Conservation (phyloP, 1,140 invertebrate genomes). For the Lordiphosa clarofinis region DNA sequence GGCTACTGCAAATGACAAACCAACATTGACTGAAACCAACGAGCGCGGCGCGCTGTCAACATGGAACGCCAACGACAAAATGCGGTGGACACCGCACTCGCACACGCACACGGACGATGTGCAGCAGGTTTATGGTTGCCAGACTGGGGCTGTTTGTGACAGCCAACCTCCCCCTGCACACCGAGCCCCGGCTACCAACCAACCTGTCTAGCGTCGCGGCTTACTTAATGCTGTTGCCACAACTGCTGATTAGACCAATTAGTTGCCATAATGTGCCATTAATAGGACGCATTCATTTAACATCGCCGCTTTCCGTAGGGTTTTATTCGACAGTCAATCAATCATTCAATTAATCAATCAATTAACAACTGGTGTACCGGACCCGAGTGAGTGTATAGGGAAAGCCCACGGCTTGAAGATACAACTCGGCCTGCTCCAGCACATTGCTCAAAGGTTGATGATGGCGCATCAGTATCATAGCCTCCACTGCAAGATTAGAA, state of each 20-base stretch:
- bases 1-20: conserved; percentile 53
- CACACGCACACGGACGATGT: conserved; percentile 2
- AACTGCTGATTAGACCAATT: conserved; percentile 37
- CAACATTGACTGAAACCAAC: conserved; percentile 58
- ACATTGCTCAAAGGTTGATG: conserved; percentile 3
- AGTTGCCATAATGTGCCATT: conserved; percentile 11
- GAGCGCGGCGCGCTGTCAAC: conserved; percentile 6
- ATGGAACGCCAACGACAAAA: conserved; percentile 22
- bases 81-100: conserved; percentile 32
- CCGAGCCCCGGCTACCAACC: background rate
- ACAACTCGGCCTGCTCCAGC: background rate
- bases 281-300: background rate
- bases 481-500: too few relatives aligned
- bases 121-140: conserved; percentile 44
- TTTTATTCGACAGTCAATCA: background rate
- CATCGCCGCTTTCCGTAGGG: background rate
- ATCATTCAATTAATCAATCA: too few relatives aligned
- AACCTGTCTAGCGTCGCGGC: conserved; percentile 15
- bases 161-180: conserved; percentile 9
- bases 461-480: conserved; percentile 1
- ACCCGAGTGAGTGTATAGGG: background rate
- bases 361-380: background rate
- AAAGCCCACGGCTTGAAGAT: too few relatives aligned
- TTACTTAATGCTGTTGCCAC: conserved; percentile 5
- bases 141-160: conserved; percentile 44